Base-by-base conservation (phyloP, 2,797 vertebrate species). In the Pseudocheirus occidentalis region DNA sequence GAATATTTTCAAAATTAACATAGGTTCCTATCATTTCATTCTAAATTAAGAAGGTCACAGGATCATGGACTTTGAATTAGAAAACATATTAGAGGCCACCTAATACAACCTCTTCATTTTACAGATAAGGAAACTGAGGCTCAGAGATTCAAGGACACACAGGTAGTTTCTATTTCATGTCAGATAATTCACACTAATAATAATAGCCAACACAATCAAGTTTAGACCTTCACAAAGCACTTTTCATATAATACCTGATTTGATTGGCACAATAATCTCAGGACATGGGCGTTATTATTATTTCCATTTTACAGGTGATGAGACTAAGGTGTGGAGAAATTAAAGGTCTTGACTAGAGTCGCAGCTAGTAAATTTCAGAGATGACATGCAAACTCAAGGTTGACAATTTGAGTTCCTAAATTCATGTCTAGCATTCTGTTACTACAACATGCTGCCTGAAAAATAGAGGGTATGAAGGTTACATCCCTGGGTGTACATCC, bases 21-120 rank as follows among this genome's bases (percentile, higher is more conserved):
- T 94, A 54, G 29, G 46, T 92, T 92, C n/a, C 55, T 13, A 92
- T 95, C 34, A 40, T 27, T 94, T 31, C 50, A 95, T 93, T 96
- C 58, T 92, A 95, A 89, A 12, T 27, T 34, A 46, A 95, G 46
- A 94, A 93, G 31, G 52, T 34, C 87, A 59, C 24, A 62, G 40
- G 21, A 27, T 27, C 40, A 50, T 50, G 24, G 40, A 46, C 46
- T 46, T 81, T 81, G 40, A 81, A 4, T 40, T 46, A 7, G 2
- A 81, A 73, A 46, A 5, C 18, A 31, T 21, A 50, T 5, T 87
- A 87, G 40, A 87, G 40, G 21, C 21, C 40, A 50, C 24, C 9
- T 87, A 11, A 87, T 46, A 9, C 40, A 87, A 24, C 24, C 1
- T 2, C 21, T 14, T 87, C 21, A 46, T 50, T 87, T 81, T 87